phyloP scores from a whole-genome alignment of 2,113 vertebrate species.

The Callospermophilus lateralis region DNA sequence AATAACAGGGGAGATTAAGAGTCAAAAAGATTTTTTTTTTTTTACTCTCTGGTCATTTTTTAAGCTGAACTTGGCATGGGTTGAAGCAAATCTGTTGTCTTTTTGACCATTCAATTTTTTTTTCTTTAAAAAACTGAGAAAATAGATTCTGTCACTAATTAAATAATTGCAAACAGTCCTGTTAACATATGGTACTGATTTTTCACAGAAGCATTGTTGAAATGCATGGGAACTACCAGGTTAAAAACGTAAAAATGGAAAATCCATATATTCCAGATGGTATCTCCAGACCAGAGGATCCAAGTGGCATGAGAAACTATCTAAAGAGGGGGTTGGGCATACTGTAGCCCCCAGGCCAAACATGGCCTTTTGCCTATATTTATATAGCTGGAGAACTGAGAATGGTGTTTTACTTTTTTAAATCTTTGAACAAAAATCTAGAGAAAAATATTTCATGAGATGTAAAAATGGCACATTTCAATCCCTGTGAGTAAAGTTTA shows the following conservation, averaged over 20 bases:
- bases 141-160: constrained; percentile 79
- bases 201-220: constrained; percentile 77
- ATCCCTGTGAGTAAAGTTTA: background rate
- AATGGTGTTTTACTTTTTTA: constrained; percentile 24
- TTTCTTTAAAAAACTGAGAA: constrained; percentile 45
- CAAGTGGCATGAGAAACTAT: background rate
- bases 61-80: constrained; percentile 69
- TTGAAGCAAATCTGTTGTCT: constrained; percentile 68
- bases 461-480: constrained; percentile 47
- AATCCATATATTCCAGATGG: constrained; percentile 44
- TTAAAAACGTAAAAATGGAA: constrained; percentile 65
- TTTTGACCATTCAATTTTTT: constrained; percentile 69
- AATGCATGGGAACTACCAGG: constrained; percentile 72
- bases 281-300: constrained; percentile 35
- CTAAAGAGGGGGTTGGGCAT: background rate
- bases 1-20: constrained; percentile 78
- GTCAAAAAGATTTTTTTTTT: constrained; percentile 79
- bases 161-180: constrained; percentile 76
- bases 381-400: background rate
- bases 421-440: constrained; percentile 45
- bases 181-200: constrained; percentile 76
- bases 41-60: constrained; percentile 63
- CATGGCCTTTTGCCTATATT: background rate
- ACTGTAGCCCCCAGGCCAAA: background rate
- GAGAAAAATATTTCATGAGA: background rate